Conservation (phyloP, 2,888 invertebrate species). For the Caenorhabditis japonica region DNA sequence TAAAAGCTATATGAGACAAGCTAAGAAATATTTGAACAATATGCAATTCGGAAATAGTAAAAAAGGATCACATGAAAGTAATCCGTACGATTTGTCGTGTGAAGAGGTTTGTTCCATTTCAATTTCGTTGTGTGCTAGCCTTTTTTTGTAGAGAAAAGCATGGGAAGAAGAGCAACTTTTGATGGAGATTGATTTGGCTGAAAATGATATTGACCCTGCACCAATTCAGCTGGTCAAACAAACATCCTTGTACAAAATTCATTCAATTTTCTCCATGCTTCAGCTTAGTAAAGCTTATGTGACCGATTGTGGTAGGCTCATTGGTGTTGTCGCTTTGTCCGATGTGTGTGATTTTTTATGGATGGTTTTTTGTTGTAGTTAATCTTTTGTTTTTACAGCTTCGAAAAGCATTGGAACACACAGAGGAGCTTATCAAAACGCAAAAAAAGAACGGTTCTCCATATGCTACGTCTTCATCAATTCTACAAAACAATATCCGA, state of each 20-base stretch:
- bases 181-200: slow-evolving; percentile 64
- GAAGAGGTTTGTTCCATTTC: slow-evolving; percentile 38
- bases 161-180: slow-evolving; percentile 69
- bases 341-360: slow-evolving; percentile 62
- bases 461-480: not conserved
- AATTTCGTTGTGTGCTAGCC: not conserved
- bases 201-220: slow-evolving; percentile 72
- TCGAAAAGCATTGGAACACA: slow-evolving; percentile 59
- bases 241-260: slow-evolving; percentile 73
- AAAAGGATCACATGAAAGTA: slow-evolving; percentile 58
- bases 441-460: slow-evolving; percentile 38
- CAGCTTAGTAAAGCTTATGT: slow-evolving; percentile 74
- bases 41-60: slow-evolving; percentile 59
- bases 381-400: slow-evolving; percentile 48
- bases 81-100: slow-evolving; percentile 65
- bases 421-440: slow-evolving; percentile 44
- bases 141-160: slow-evolving; percentile 60
- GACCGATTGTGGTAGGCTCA: slow-evolving; percentile 74
- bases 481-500: slow-evolving; percentile 7
- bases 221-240: slow-evolving; percentile 74
- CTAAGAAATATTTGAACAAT: slow-evolving; percentile 66
- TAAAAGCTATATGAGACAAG: slow-evolving; percentile 68
- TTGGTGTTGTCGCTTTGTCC: slow-evolving; percentile 74
- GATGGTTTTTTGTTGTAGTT: too few species aligned
- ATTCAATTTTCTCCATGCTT: slow-evolving; percentile 75